Evolutionary conservation across 2,113 vertebrate genomes (phyloP), one percentile per base, ranked within the genome.

Genomic region (Euleptes europaea): DNA sequence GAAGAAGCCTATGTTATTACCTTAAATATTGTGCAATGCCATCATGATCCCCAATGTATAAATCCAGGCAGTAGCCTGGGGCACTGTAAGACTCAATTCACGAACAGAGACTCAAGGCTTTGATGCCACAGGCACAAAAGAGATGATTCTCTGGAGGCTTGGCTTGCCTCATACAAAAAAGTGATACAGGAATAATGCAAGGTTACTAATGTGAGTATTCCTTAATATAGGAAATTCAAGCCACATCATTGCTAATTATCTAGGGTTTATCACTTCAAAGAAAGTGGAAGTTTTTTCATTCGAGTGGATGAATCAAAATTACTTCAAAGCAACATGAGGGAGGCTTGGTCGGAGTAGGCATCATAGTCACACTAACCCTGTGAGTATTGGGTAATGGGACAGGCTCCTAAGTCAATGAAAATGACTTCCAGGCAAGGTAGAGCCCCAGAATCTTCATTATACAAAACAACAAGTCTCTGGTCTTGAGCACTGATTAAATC

Each of bases 81-180:
- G 74, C 73, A 78, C 66, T 51, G 67, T 78, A 78, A 40, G 66
- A 51, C 49, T 82, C 40, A 60, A 60, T 82, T 82, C 80, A 83
- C n/a, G 42, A 47, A 71, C 73, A 82, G 49, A 72, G 51, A 40
- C n/a, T 78, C 6, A 17, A 78, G 31, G 15, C 54, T 87, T 51
- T 87, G 74, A 72, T 83, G 85, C 80, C 80, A 83, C 17, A n/a
- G 80, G 85, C 85, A 83, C 74, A 87, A 87, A 87, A 65, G 66
- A 78, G 70, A 77, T 12, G 15, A 78, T 31, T 78, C 80, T 65
- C 80, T 71, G 4, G 74, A 82, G 80, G 13, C 51, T 21, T 77
- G n/a, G 38, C 15, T 87, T 49, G 40, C 57, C 15, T 71, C n/a
- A 78, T 15, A 73, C n/a, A 40, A 10, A 28, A n/a, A 47, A 69